phyloP scores from a whole-genome alignment of 2,113 vertebrate genomes.

The Pseudopipra pipra region DNA sequence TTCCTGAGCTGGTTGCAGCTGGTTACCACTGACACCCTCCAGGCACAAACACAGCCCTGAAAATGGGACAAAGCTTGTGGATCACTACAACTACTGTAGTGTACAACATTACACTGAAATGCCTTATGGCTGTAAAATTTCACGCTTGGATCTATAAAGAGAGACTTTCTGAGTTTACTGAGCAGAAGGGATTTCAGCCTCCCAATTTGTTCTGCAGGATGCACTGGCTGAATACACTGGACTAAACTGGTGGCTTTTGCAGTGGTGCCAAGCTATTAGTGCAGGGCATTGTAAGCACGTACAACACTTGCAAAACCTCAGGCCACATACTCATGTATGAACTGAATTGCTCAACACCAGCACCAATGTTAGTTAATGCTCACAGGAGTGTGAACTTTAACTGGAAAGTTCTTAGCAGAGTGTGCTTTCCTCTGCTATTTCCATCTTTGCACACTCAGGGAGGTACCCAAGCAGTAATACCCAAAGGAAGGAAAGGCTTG shows the following conservation, averaged over 20 bases:
- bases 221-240: neutral
- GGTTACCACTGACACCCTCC: neutral
- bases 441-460: neutral
- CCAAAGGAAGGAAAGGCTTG: neutral
- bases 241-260: neutral
- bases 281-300: neutral
- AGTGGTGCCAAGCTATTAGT: neutral
- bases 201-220: neutral
- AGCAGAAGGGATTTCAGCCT: neutral
- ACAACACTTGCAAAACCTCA: neutral
- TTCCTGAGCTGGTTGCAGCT: neutral
- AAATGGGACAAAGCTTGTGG: neutral
- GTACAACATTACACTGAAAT: neutral
- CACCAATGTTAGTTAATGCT: neutral
- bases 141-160: neutral
- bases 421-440: neutral
- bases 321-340: neutral
- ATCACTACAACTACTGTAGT: neutral
- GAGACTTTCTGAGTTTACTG: neutral
- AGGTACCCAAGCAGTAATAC: neutral
- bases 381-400: neutral
- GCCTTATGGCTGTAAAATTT: neutral
- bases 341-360: neutral
- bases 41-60: neutral
- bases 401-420: neutral